phyloP scores from a whole-genome alignment of 2,113 vertebrate genomes.

The Bujurquina vittata region DNA sequence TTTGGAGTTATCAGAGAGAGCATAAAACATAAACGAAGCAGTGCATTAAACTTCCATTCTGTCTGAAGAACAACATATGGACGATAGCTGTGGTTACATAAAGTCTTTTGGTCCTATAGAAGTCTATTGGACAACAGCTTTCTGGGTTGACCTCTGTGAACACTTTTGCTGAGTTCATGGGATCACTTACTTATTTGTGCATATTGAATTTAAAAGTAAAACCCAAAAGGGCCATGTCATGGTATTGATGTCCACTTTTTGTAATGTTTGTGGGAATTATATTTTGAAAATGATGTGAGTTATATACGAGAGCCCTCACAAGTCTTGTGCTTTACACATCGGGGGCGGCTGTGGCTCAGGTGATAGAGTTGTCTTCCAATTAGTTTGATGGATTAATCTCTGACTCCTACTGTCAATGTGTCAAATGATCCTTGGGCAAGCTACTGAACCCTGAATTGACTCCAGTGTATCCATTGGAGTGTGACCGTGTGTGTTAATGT shows the following conservation, averaged over 20 bases:
- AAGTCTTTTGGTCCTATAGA: background rate
- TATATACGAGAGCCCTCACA: fast-evolving
- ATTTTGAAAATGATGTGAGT: background rate
- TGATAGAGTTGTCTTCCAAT: background rate
- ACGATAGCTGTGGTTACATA: background rate
- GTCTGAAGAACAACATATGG: background rate
- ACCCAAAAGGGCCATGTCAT: background rate
- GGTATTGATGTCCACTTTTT: background rate
- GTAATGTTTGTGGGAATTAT: background rate
- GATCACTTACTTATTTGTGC: too few relatives aligned
- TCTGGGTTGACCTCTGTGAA: background rate
- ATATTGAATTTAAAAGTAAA: background rate
- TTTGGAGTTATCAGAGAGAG: background rate
- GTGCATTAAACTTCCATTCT: background rate
- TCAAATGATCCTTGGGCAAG: background rate
- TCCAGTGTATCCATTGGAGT: too few relatives aligned
- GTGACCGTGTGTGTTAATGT: background rate
- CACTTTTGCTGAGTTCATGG: background rate
- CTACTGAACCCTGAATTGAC: background rate
- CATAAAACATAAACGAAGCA: background rate
- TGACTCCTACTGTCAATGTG: too few relatives aligned
- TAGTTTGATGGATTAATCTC: too few relatives aligned
- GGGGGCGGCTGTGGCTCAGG: background rate
- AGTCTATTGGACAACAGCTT: background rate
- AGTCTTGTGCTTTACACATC: background rate